Evolutionary conservation across 2,888 invertebrate species (phyloP).

Genomic region (Ochropleura leucogaster): DNA sequence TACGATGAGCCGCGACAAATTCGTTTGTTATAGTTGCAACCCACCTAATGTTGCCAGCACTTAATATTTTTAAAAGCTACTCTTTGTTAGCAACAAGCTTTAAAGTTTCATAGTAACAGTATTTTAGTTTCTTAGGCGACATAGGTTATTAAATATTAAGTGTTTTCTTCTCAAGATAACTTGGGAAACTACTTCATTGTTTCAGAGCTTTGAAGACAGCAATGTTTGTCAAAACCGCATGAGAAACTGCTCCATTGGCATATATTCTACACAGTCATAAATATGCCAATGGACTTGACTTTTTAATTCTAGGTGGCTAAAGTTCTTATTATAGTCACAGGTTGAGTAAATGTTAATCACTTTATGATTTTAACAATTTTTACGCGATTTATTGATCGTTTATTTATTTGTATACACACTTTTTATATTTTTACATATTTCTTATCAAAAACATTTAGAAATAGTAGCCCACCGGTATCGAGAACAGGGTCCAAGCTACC

Average conservation of each 20-base stretch:
- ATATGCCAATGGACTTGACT: not conserved
- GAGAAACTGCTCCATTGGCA: too few relatives aligned
- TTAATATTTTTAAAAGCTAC: constrained; percentile 39
- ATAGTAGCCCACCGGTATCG: too few relatives aligned
- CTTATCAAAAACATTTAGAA: too few relatives aligned
- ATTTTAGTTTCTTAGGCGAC: constrained; percentile 11
- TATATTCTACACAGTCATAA: not conserved
- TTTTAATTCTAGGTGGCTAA: too few relatives aligned
- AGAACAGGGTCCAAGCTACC: too few relatives aligned
- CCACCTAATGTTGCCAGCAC: constrained; percentile 41
- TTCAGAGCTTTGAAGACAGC: not conserved
- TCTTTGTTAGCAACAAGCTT: constrained; percentile 30
- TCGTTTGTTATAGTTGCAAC: constrained; percentile 57
- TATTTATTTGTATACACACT: too few relatives aligned
- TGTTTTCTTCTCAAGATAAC: not conserved
- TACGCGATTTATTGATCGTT: too few relatives aligned
- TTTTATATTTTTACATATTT: too few relatives aligned
- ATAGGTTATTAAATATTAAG: constrained; percentile 6
- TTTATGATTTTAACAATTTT: too few relatives aligned
- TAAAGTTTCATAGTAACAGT: constrained; percentile 11
- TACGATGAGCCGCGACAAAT: constrained; percentile 64
- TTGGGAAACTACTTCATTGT: not conserved
- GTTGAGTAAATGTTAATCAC: too few relatives aligned
- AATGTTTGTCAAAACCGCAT: not conserved
- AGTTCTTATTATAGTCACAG: too few relatives aligned